phyloP scores from a whole-genome alignment of 1,140 invertebrate genomes.

The Calliopsis andreniformis region DNA sequence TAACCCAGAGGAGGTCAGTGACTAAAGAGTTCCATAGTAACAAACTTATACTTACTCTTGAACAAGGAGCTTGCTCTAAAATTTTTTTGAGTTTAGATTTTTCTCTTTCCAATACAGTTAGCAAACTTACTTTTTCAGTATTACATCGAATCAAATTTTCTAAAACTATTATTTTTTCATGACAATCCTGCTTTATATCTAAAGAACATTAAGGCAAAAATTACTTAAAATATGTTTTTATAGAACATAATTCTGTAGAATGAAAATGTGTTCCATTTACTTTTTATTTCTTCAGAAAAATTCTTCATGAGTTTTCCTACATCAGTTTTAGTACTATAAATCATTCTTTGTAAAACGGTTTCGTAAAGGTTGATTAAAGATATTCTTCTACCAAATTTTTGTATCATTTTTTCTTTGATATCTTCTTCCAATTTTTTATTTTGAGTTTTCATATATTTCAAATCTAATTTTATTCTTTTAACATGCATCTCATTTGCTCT shows the following conservation, averaged over 20 bases:
- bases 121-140: slow-evolving; percentile 83
- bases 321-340: slow-evolving; percentile 81
- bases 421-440: slow-evolving; percentile 80
- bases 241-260: slow-evolving; percentile 15
- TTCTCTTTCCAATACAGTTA: slow-evolving; percentile 83
- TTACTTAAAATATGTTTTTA: neutral
- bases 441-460: slow-evolving; percentile 82
- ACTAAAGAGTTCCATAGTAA: neutral
- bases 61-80: slow-evolving; percentile 64
- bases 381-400: slow-evolving; percentile 83
- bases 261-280: slow-evolving; percentile 44
- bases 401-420: slow-evolving; percentile 81
- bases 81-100: slow-evolving; percentile 79
- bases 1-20: too few relatives aligned
- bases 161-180: slow-evolving; percentile 74
- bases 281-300: slow-evolving; percentile 77
- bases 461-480: slow-evolving; percentile 82
- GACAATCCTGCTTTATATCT: slow-evolving; percentile 72
- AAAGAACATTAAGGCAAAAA: slow-evolving; percentile 27
- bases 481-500: slow-evolving; percentile 82
- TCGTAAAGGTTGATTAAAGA: slow-evolving; percentile 83
- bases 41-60: slow-evolving; percentile 62
- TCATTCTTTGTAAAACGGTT: slow-evolving; percentile 81
- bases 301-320: slow-evolving; percentile 78
- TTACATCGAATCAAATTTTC: slow-evolving; percentile 81